Base-by-base conservation (phyloP, 2,797 vertebrate genomes). In the Onychomys arenicola region DNA sequence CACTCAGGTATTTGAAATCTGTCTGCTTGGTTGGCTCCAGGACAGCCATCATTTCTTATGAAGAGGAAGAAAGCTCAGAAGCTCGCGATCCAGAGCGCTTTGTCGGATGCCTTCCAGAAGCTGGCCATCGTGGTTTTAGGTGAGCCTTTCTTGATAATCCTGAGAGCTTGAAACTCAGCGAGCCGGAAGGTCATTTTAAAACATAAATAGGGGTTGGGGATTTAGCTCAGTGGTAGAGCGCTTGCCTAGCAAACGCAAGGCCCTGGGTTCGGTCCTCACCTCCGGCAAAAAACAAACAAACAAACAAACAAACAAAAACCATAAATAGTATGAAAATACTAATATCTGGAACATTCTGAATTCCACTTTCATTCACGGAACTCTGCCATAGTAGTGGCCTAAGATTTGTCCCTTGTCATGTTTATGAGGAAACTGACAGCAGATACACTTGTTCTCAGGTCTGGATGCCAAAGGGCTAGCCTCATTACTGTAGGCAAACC, bases 1-100 rank as follows among this genome's bases (percentile, higher is more conserved):
- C 29, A 4, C 37, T 25, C 32, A 71, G 4, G 25, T 52, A 52
- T 89, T 75, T 85, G 40, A 80, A 92, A 88, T 92, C 25, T 23
- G 5, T 80, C 43, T 11, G 71, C 94, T 83, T n/a, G 93, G 3
- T 95, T 95, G 69, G 34, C 49, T 92, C 91, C 96, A 98, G 98
- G 98, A 92, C 97, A 98, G 52, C 95, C 98, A 2, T 97, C 98
- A 16, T 95, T 98, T 43, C 85, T 98, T 67, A 89, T 59, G n/a
- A 98, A 97, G 93, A 96, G 96, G 37, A 98, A 98, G 61, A 98
- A 86, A 27, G 94, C 94, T 23, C 99, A 98, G 98, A 99, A 98
- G 63, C 97, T 98, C 4, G 98, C 98, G 5, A 96, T 83, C 2
- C 98, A 99, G 82, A 98, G 97, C 82, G 99, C 99, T 78, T 61